These are phyloP conservation scores for Latrodectus geometricus DNA, from an alignment of 1,140 invertebrate genomes.

Conservation along the genomic window DNA sequence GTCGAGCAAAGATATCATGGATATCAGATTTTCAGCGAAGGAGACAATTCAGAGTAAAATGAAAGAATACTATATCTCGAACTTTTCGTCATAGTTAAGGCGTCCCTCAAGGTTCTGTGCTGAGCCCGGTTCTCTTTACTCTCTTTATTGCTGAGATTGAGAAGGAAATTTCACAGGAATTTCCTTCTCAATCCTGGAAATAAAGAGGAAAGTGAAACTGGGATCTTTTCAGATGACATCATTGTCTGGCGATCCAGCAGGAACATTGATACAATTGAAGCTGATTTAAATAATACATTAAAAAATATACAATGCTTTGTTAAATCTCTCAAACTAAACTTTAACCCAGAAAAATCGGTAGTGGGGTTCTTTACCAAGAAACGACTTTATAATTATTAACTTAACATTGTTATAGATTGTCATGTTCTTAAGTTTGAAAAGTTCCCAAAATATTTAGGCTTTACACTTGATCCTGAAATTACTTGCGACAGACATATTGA, in stretches of 20 bases:
- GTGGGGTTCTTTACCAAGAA: conserved; percentile 3
- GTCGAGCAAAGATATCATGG: not conserved
- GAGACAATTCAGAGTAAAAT: conserved; percentile 3
- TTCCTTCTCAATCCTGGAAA: too few species aligned
- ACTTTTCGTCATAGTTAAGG: not conserved
- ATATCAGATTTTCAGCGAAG: not conserved
- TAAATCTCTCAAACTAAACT: not conserved
- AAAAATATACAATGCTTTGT: not conserved
- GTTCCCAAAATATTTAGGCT: conserved; percentile 3
- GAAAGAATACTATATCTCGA: not conserved
- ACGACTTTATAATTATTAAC: conserved; percentile 7
- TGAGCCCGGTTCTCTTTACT: conserved; percentile 2
- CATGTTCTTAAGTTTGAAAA: conserved; percentile 1
- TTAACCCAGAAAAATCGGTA: conserved; percentile 10
- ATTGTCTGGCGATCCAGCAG: not conserved
- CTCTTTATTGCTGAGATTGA: not conserved
- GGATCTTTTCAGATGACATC: conserved; percentile 4
- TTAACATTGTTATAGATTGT: not conserved
- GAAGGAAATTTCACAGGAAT: not conserved
- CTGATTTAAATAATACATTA: not conserved
- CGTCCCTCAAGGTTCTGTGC: not conserved
- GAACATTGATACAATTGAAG: not conserved
- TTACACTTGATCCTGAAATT: not conserved
- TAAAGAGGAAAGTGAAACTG: not conserved
- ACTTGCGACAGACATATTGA: not conserved